Evolutionary conservation across 1,140 invertebrate species (phyloP).

Genomic region (Drosophila asahinai): DNA sequence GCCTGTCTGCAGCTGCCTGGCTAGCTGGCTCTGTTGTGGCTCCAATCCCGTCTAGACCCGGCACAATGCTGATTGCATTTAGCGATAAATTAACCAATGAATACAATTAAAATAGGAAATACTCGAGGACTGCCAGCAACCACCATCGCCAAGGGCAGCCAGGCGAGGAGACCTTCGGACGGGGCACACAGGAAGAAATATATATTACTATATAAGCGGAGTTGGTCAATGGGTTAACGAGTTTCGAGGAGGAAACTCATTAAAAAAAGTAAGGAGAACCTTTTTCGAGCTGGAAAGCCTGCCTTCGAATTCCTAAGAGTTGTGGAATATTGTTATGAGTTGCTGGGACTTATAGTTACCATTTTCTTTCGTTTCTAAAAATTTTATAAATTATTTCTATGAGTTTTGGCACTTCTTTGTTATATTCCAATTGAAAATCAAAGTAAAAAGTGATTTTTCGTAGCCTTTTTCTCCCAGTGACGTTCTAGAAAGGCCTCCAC

Average conservation of each 20-base stretch:
- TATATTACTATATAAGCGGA: neutral
- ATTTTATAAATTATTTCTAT: too few relatives aligned
- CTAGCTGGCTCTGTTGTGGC: conserved; percentile 35
- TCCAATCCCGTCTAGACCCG: conserved; percentile 45
- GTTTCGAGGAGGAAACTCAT: neutral
- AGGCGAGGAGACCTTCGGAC: conserved; percentile 48
- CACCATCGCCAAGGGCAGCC: conserved; percentile 53
- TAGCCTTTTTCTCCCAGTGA: conserved; percentile 25
- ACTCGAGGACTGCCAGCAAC: conserved; percentile 28
- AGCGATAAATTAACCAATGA: conserved; percentile 81
- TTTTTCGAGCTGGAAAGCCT: too few relatives aligned
- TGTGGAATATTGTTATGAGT: too few relatives aligned
- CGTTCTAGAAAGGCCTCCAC: conserved; percentile 52
- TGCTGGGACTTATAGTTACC: too few relatives aligned
- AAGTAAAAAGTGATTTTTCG: neutral
- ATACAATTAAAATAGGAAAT: conserved; percentile 75
- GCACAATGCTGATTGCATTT: conserved; percentile 82
- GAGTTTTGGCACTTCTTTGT: neutral
- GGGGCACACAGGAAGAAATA: conserved; percentile 30
- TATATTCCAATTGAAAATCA: neutral
- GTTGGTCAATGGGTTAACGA: conserved; percentile 14
- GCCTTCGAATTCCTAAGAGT: too few relatives aligned
- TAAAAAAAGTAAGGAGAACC: neutral
- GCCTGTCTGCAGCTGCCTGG: conserved; percentile 44
- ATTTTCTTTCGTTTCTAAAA: too few relatives aligned